These are phyloP conservation scores for Dermolepida albohirtum DNA, from an alignment of 2,888 invertebrate genomes.

Conservation along the genomic window DNA sequence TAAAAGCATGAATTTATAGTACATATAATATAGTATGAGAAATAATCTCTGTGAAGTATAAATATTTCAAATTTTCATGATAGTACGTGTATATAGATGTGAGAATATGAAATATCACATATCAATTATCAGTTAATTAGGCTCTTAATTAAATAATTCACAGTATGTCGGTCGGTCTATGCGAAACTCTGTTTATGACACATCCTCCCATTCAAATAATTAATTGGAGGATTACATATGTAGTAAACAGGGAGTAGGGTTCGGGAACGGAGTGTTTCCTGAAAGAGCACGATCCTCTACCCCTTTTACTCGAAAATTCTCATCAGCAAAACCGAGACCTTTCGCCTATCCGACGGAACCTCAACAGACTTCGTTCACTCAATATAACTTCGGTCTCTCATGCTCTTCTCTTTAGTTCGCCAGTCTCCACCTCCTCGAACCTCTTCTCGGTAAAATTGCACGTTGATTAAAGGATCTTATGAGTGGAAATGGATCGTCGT, in stretches of 20 bases:
- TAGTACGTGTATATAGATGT: too few species aligned
- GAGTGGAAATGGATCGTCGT: slow-evolving; percentile 42
- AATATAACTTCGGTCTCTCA: slow-evolving; percentile 2
- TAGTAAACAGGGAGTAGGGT: neutral
- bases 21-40: too few species aligned
- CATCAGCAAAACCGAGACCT: neutral
- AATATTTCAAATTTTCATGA: too few species aligned
- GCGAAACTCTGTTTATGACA: slow-evolving; percentile 21
- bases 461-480: slow-evolving; percentile 44
- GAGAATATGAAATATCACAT: neutral
- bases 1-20: too few species aligned
- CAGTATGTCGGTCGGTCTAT: slow-evolving; percentile 8
- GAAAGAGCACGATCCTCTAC: slow-evolving; percentile 12
- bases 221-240: slow-evolving; percentile 22
- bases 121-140: slow-evolving; percentile 21
- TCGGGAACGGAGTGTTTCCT: neutral
- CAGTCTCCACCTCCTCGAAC: neutral
- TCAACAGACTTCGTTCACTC: neutral
- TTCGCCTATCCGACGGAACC: neutral
- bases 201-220: slow-evolving; percentile 20
- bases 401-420: neutral
- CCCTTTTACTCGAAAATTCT: slow-evolving; percentile 3
- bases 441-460: slow-evolving; percentile 37
- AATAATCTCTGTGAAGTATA: too few species aligned
- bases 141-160: slow-evolving; percentile 22